Conservation (phyloP, 2,113 vertebrate species). For the Pantherophis guttatus region DNA sequence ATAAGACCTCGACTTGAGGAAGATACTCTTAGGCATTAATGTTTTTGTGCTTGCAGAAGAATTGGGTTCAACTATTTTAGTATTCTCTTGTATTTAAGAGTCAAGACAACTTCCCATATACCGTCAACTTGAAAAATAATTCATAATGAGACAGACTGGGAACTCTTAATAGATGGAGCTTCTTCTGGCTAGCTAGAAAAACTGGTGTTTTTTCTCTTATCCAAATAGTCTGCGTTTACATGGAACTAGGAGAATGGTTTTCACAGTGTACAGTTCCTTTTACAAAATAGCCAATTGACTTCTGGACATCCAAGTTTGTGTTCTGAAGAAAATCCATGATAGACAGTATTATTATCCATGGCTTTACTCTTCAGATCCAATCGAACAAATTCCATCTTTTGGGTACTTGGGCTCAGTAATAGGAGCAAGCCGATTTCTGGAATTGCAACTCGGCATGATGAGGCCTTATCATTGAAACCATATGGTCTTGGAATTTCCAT, state of each 20-base stretch:
- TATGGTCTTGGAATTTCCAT: constrained; percentile 41
- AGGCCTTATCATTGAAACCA: constrained; percentile 45
- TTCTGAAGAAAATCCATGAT: not conserved
- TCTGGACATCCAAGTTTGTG: not conserved
- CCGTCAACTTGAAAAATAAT: not conserved
- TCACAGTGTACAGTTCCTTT: constrained; percentile 20
- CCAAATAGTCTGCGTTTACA: not conserved
- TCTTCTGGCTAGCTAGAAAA: not conserved
- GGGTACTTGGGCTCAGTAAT: not conserved
- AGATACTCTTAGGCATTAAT: not conserved
- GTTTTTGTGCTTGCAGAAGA: not conserved
- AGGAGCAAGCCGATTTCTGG: not conserved
- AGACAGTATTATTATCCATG: constrained; percentile 36
- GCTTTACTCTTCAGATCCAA: constrained; percentile 23
- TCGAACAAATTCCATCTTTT: constrained; percentile 50
- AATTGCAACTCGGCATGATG: constrained; percentile 39
- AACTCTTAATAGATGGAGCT: not conserved
- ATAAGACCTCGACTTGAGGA: not conserved
- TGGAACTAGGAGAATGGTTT: constrained; percentile 30
- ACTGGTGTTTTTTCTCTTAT: not conserved
- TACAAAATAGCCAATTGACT: not conserved
- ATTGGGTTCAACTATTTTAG: not conserved
- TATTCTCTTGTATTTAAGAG: not conserved
- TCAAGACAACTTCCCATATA: not conserved
- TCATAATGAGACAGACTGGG: not conserved